phyloP scores from a whole-genome alignment of 2,888 invertebrate species.

The Argyra leucocephala region DNA sequence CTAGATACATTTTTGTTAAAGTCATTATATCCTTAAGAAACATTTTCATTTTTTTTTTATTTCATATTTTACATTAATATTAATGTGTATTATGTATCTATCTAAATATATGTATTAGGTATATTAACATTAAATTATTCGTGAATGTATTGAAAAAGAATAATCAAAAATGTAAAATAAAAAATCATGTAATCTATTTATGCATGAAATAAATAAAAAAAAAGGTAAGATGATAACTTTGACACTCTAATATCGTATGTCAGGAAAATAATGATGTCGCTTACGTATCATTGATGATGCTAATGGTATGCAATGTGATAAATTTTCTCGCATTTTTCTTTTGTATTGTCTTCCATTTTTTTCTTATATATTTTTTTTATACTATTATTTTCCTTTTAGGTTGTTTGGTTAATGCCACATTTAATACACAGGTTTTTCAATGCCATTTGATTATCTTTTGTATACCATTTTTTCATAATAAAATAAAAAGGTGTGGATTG shows the following conservation, averaged over 20 bases:
- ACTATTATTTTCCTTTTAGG: background rate
- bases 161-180: background rate
- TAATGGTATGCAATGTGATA: slow-evolving; percentile 6
- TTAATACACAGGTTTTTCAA: background rate
- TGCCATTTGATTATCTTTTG: slow-evolving; percentile 6
- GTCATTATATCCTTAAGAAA: background rate
- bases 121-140: no score
- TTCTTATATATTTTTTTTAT: background rate
- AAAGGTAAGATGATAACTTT: slow-evolving; percentile 3
- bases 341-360: background rate
- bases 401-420: background rate
- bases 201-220: background rate
- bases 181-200: background rate
- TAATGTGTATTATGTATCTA: no score
- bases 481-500: background rate
- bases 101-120: no score
- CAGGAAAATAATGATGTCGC: slow-evolving; percentile 6
- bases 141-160: no score
- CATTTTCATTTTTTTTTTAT: background rate
- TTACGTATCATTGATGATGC: slow-evolving; percentile 6
- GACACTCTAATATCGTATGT: slow-evolving; percentile 3
- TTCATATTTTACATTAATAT: no score
- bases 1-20: no score
- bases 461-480: background rate
- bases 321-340: background rate